Base-by-base conservation (phyloP, 2,888 invertebrate species). In the Neocrepidodera transversa region DNA sequence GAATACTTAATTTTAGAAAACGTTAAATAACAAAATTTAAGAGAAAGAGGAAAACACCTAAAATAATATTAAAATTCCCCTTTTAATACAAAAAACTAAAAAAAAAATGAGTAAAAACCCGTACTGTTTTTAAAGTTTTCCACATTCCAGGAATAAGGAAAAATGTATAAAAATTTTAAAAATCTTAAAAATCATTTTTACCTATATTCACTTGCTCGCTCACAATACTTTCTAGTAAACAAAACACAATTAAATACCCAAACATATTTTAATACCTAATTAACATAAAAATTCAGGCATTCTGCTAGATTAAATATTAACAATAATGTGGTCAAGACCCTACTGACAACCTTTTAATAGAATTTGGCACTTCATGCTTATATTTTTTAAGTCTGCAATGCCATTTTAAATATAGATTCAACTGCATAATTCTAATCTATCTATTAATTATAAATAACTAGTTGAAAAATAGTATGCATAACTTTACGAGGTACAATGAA, bases 121-220 rank as follows among this genome's bases (percentile, higher is more conserved):
- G n/a, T n/a, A n/a, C n/a, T n/a, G n/a, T n/a, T n/a, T n/a, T n/a
- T n/a, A n/a, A n/a, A n/a, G n/a, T n/a, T n/a, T n/a, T n/a, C n/a
- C n/a, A n/a, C n/a, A n/a, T n/a, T n/a, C n/a, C n/a, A n/a, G n/a
- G n/a, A n/a, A n/a, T n/a, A n/a, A n/a, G n/a, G n/a, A n/a, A n/a
- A n/a, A n/a, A n/a, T n/a, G n/a, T n/a, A n/a, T n/a, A n/a, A n/a
- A n/a, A n/a, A n/a, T n/a, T n/a, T n/a, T n/a, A n/a, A n/a, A n/a
- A n/a, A n/a, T n/a, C n/a, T n/a, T n/a, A n/a, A n/a, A n/a, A n/a
- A n/a, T n/a, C n/a, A n/a, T n/a, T n/a, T n/a, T 52, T 40, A 58
- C 58, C 58, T 47, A 58, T 47, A 40, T 49, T 45, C 18, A 52
- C 40, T 16, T 38, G 38, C 20, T 58, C 52, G 30, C 47, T 20